Percentiles rank a stretch among this genome's conserved stretches.
phyloP scores from a whole-genome alignment of 2,888 invertebrate species.

The Brachypalpus laphriformis region DNA sequence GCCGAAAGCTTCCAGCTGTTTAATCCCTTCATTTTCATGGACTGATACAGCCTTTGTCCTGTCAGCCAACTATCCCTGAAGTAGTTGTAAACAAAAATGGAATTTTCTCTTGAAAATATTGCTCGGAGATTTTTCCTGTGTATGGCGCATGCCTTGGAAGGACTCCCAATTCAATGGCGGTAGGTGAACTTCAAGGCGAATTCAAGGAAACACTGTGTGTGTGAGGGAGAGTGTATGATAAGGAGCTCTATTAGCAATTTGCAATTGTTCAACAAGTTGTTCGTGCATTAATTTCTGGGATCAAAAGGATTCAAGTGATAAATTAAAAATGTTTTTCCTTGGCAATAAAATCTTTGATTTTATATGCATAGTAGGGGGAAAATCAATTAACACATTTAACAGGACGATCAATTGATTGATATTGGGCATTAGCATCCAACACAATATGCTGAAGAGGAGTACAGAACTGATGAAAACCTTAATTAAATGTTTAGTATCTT shows the following conservation, averaged over 20 bases:
- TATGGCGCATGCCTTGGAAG: conserved; percentile 63
- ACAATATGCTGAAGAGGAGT: conserved; percentile 6
- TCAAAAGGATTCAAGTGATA: conserved; percentile 56
- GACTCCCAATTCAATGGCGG: background rate
- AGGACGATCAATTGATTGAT: conserved; percentile 40
- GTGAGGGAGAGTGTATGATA: background rate
- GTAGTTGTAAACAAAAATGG: conserved; percentile 60
- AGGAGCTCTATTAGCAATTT: conserved; percentile 37
- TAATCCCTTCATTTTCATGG: conserved; percentile 60
- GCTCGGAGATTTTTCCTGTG: background rate
- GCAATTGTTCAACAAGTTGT: conserved; percentile 71
- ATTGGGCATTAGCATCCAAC: conserved; percentile 10
- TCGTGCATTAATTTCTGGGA: conserved; percentile 62
- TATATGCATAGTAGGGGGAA: conserved; percentile 4
- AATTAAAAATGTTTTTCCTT: conserved; percentile 43
- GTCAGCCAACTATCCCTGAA: conserved; percentile 58
- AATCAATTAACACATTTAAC: conserved; percentile 43
- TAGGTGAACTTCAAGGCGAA: conserved; percentile 46
- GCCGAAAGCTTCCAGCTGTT: conserved; percentile 68
- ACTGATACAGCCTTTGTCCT: conserved; percentile 36
- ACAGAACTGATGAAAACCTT: conserved; percentile 14
- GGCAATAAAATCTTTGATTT: conserved; percentile 19
- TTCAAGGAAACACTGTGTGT: conserved; percentile 9
- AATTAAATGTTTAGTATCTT: conserved; percentile 49
- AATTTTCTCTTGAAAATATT: conserved; percentile 20